These are phyloP conservation scores for Platyscapa corneri DNA, from an alignment of 1,140 invertebrate genomes.

Conservation along the genomic window DNA sequence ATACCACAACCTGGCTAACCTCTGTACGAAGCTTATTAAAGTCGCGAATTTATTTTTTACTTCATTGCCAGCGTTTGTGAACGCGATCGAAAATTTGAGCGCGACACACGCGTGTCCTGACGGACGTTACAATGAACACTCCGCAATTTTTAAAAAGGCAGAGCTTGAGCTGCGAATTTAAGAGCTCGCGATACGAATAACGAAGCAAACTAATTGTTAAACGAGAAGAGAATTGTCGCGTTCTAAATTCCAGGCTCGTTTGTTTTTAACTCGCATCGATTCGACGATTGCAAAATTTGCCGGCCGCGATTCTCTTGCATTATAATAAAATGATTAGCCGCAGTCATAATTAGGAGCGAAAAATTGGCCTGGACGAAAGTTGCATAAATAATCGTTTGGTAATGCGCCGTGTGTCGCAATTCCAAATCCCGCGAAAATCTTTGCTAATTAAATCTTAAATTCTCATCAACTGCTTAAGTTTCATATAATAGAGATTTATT, in stretches of 20 bases:
- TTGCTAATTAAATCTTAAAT: neutral
- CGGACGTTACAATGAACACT: neutral
- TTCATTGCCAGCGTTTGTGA: neutral
- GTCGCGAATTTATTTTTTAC: neutral
- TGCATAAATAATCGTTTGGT: constrained; percentile 9
- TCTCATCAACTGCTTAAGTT: neutral
- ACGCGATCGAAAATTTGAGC: neutral
- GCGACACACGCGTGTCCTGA: neutral
- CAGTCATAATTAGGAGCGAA: neutral
- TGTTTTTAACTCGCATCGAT: neutral
- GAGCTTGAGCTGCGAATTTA: neutral
- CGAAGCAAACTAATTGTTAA: neutral
- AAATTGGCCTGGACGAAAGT: neutral
- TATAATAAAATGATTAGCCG: neutral
- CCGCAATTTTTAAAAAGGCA: neutral
- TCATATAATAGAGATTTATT: neutral
- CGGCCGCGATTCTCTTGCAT: neutral
- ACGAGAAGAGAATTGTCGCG: neutral
- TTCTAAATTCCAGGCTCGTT: too few species aligned
- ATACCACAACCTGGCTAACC: neutral
- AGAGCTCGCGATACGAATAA: neutral
- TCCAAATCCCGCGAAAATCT: neutral
- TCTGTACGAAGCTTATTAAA: neutral
- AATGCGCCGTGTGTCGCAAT: neutral
- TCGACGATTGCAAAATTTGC: neutral